Base-by-base conservation (phyloP, 2,797 vertebrate genomes). In the Sitta carolinensis region DNA sequence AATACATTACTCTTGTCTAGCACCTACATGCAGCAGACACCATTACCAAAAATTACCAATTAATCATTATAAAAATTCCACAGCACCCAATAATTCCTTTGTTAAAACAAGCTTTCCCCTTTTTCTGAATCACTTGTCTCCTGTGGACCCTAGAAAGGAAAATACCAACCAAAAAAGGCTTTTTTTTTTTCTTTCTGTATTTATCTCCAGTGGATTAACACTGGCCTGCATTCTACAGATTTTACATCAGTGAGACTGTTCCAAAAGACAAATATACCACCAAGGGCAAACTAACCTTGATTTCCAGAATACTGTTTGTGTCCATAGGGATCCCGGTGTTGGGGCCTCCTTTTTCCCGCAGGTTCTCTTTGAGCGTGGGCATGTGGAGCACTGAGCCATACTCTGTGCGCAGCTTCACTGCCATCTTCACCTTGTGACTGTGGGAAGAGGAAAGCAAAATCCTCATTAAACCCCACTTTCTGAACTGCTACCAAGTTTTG, bases 401-500 rank as follows among this genome's bases (percentile, higher is more conserved):
- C 18, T 99, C 99, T 0, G 98, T 96, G 63, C 97, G 99, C 91
- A 99, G 98, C 93, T 99, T 99, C 42, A 98, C 97, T 21, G 94
- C 94, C 99, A 99, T 98, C 97, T 99, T 99, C 73, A 99, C 16
- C 79, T 99, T 99, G 97, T 98, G 98, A 97, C 99, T 99, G 96
- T 87, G 75, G 89, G 93, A 80, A 82, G 38, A 96, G 80, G 2
- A 64, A 82, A 83, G 18, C 19, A 76, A 1, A 84, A 45, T 1
- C 23, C 43, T 9, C 26, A 47, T 64, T 52, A 82, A 85, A 74
- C 4, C 8, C 16, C 9, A 2, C 15, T 0, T 48, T 59, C 43
- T 38, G 25, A 68, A 51, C 13, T n/a, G 13, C 7, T 43, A 16
- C 1, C 40, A 72, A 43, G 8, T 38, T 83, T 20, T 20, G 3